A percentile compares a stretch with the other conserved stretches of the same genome.
Conservation (phyloP, 2,888 invertebrate genomes). For the Ophioninae sp. region DNA sequence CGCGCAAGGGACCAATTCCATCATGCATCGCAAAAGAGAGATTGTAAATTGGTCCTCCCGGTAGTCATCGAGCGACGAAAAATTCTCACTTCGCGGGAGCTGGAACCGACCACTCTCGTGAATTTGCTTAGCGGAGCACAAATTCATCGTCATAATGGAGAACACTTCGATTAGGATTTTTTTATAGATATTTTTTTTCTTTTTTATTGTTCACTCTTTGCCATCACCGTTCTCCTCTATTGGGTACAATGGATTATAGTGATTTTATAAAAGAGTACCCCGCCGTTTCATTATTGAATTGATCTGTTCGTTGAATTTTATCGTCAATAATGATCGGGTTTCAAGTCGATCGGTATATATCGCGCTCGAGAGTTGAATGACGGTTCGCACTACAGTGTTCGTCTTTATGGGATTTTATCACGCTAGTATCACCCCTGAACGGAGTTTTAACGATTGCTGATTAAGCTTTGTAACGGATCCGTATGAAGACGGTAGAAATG, state of each 20-base stretch:
- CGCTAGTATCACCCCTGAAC: too few relatives aligned
- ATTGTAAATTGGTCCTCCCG: conserved; percentile 37
- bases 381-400: background rate
- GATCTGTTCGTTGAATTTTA: conserved; percentile 4
- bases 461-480: too few relatives aligned
- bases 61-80: conserved; percentile 29
- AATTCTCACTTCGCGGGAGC: conserved; percentile 10
- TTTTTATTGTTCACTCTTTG: background rate
- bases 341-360: background rate
- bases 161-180: background rate
- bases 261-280: background rate
- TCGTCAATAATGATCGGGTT: background rate
- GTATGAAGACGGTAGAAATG: too few relatives aligned
- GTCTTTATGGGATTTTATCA: too few relatives aligned
- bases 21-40: conserved; percentile 23
- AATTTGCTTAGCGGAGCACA: conserved; percentile 19
- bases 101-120: conserved; percentile 15
- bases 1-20: conserved; percentile 14
- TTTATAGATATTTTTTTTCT: background rate
- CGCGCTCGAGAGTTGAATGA: background rate
- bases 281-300: background rate
- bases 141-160: conserved; percentile 27
- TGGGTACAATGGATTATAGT: background rate
- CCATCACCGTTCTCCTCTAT: background rate
- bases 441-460: too few relatives aligned